Base-by-base conservation (phyloP, 1,140 invertebrate genomes). In the Brachionus koreanus region DNA sequence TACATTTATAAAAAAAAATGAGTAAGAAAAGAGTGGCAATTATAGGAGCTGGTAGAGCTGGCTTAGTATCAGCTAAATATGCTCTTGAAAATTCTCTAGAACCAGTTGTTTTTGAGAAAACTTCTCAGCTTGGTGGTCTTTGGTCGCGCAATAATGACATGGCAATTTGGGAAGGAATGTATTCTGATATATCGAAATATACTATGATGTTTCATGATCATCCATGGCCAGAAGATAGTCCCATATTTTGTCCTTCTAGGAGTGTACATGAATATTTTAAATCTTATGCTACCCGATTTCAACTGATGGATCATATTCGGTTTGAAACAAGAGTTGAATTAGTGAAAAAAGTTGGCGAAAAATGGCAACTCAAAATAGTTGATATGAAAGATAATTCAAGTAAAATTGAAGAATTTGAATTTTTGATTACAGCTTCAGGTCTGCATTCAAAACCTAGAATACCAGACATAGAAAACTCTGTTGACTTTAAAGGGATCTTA, bases 151-250 rank as follows among this genome's bases (percentile, higher is more conserved):
- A 49, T 35, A n/a, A n/a, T 61, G 39, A 5, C 7, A 42, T 13
- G 6, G 19, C 39, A 13, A 13, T 35, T 61, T 79, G 76, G 76
- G 39, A 79, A 35, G 23, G 7, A 12, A 37, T 79, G 49, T n/a
- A 94, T 84, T 95, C 94, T 0, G 96, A 96, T 88, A 88, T 96
- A 12, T 94, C 94, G 1, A 95, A 95, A 86, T 93, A 96, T 89
- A 90, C 94, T 3, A 96, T 96, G 94, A 92, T 92, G 3, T 95
- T 93, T 87, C 93, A 93, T 3, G 94, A 94, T 86, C 92, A 90
- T 89, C 92, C 93, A 3, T 69, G 94, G 83, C 91, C 91, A 0
- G 88, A 91, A 43, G 90, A 85, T 37, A 76, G 85, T 86, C 83
- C 88, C 82, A 96, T 94, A 2, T 97, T 95, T 86, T 87, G 96